Conservation (phyloP, 2,888 invertebrate genomes). For the Drosophila neutralis region DNA sequence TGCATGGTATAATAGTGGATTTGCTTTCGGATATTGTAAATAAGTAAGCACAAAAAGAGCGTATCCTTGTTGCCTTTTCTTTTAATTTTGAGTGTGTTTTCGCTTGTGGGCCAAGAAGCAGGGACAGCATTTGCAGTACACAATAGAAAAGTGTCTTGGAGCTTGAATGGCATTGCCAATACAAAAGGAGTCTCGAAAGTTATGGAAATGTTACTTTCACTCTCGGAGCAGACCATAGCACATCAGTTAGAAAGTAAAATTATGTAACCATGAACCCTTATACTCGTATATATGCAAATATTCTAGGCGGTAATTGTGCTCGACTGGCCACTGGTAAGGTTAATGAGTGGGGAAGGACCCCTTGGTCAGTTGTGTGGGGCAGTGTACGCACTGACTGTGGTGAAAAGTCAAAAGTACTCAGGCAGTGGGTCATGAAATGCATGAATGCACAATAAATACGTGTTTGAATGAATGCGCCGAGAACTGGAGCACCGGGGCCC, state of each 20-base stretch:
- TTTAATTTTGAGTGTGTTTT: background rate
- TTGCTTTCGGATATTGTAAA: background rate
- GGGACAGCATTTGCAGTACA: background rate
- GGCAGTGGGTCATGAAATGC: conserved; percentile 58
- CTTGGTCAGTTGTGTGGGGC: conserved; percentile 15
- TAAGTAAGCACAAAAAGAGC: background rate
- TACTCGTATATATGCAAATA: conserved; percentile 7
- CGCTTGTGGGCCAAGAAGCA: background rate
- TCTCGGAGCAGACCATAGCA: background rate
- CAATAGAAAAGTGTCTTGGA: background rate
- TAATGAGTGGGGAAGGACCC: conserved; percentile 17
- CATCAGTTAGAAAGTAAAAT: background rate
- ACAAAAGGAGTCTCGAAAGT: background rate
- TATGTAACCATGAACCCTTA: conserved; percentile 4
- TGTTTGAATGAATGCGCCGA: conserved; percentile 59
- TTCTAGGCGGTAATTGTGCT: conserved; percentile 3
- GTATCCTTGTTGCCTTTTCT: background rate
- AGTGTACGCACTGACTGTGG: conserved; percentile 28
- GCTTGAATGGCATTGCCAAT: background rate
- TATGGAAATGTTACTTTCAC: background rate
- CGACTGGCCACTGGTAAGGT: conserved; percentile 18
- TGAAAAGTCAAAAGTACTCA: conserved; percentile 36
- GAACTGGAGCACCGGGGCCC: conserved; percentile 21
- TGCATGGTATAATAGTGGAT: background rate
- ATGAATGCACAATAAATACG: conserved; percentile 65